Evolutionary conservation across 1,140 invertebrate species (phyloP).

Genomic region (Probaryconus sp.): DNA sequence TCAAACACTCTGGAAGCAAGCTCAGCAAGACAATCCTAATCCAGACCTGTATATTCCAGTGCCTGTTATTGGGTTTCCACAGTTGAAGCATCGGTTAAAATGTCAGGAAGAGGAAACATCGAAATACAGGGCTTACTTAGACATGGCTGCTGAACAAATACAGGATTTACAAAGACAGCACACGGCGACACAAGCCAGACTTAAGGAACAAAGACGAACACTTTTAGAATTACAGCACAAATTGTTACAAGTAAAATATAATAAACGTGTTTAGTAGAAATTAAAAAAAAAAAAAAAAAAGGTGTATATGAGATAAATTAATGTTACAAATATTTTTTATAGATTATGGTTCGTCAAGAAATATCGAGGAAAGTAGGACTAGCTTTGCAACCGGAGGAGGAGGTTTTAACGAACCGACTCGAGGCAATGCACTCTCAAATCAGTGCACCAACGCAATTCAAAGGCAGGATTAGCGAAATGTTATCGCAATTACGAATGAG

Average conservation of each 20-base stretch:
- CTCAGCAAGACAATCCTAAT: conserved; percentile 95
- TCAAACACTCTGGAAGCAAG: conserved; percentile 90
- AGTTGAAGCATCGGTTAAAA: conserved; percentile 90
- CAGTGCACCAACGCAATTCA: conserved; percentile 94
- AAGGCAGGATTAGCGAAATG: conserved; percentile 93
- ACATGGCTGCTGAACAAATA: conserved; percentile 87
- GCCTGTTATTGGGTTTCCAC: conserved; percentile 93
- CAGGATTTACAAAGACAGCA: conserved; percentile 86
- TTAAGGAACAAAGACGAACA: conserved; percentile 86
- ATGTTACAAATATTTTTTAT: too few relatives aligned
- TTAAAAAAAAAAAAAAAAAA: conserved; percentile 5
- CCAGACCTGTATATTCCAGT: conserved; percentile 92
- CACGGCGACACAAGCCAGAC: conserved; percentile 83
- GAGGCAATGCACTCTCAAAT: conserved; percentile 92
- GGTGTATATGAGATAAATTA: too few relatives aligned
- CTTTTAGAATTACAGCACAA: conserved; percentile 87
- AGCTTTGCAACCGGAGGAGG: conserved; percentile 92
- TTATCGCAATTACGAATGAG: conserved; percentile 92
- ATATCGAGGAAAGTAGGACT: conserved; percentile 90
- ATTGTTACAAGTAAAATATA: conserved; percentile 81
- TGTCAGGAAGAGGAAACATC: conserved; percentile 89
- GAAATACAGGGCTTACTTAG: conserved; percentile 86
- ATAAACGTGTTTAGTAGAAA: conserved; percentile 4
- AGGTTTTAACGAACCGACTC: conserved; percentile 88
- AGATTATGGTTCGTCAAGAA: conserved; percentile 93